Evolutionary conservation across 2,113 vertebrate genomes (phyloP), one percentile per base, ranked within the genome.

Genomic region (Passer montanus): DNA sequence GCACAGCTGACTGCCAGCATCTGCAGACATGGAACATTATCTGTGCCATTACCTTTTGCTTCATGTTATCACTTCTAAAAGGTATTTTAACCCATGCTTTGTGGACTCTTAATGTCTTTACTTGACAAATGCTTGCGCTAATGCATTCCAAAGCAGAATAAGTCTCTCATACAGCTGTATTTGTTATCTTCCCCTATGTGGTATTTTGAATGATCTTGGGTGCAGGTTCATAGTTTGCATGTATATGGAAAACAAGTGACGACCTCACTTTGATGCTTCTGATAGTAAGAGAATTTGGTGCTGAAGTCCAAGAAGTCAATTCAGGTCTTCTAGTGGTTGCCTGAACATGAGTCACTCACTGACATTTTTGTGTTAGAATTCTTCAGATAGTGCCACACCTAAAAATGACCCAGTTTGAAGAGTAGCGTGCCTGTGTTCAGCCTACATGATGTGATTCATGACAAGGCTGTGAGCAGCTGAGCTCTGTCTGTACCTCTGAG

Each of bases 391-490:
- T 75, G 87, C 69, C n/a, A 75, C 76, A 76, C 59, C 88, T 92
- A 85, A 92, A 74, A 88, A 27, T 77, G 92, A 89, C 90, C 73
- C 47, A 82, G 69, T 87, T 87, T 77, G 79, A 84, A 86, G 67
- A 93, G 90, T 43, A 94, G 46, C 3, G 4, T 92, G 78, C 85
- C 58, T 66, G n/a, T 72, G 15, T 83, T 83, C 85, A 69, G 83
- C 88, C 90, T 92, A 60, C 33, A 1, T 82, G 63, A 80, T 80
- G 43, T 86, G 88, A 95, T 90, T 95, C 90, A 86, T 85, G 86
- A 66, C 55, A 86, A 69, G 83, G 67, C 92, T 82, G 79, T 43
- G 86, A 96, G 94, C 83, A 90, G 64, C 94, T 92, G 90, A 94
- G 94, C 83, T 93, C 90, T 87, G 69, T 67, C 68, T 86, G 26